These are phyloP conservation scores for Keiferia lycopersicella DNA, from an alignment of 2,888 invertebrate genomes.

Conservation along the genomic window DNA sequence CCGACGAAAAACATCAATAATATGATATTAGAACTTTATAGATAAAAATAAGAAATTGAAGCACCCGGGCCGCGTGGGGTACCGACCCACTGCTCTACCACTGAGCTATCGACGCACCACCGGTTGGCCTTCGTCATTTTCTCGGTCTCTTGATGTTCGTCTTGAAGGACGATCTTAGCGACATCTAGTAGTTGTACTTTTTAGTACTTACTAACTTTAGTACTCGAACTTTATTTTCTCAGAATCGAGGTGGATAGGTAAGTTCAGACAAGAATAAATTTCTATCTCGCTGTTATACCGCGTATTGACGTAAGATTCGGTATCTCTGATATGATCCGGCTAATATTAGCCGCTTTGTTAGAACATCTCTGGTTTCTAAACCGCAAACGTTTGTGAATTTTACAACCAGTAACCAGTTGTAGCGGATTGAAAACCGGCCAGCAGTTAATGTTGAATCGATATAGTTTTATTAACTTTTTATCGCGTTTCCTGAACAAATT, in stretches of 20 bases:
- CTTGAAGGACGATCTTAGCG: no score
- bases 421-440: conserved; percentile 37
- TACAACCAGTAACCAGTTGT: conserved; percentile 41
- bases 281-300: conserved; percentile 43
- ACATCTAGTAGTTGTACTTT: no score
- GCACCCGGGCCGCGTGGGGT: no score
- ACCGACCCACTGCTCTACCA: no score
- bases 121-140: no score
- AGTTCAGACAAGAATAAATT: conserved; percentile 35
- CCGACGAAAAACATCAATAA: no score
- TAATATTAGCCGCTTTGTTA: conserved; percentile 51
- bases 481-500: conserved; percentile 31
- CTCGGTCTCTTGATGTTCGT: no score
- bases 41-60: no score
- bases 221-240: no score
- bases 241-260: conserved; percentile 19
- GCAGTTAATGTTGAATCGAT: conserved; percentile 35
- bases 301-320: conserved; percentile 42
- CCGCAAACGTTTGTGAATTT: conserved; percentile 48
- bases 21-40: no score
- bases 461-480: conserved; percentile 35
- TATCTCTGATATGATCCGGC: conserved; percentile 35
- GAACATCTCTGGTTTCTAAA: conserved; percentile 47
- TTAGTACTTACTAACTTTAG: no score
- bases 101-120: no score